A percentile compares a stretch with the other conserved stretches of the same genome.
Evolutionary conservation across 2,797 vertebrate genomes (phyloP).

Genomic region (Megaceryle alcyon): DNA sequence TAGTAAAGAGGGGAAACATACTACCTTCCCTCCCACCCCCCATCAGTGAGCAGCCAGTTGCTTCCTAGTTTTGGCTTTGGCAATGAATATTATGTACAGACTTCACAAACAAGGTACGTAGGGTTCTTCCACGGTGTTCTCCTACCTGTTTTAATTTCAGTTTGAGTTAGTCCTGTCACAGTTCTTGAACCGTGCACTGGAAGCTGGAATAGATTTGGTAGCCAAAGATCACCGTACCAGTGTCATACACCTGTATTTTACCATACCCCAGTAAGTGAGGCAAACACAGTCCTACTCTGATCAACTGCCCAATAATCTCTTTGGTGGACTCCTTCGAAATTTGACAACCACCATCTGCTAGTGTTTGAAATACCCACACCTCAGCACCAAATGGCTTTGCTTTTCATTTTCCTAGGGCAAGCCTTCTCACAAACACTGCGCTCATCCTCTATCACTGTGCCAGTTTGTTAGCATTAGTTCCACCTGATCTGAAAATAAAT

Average conservation of each 20-base stretch:
- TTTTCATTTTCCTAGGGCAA: not conserved
- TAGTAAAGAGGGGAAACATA: not conserved
- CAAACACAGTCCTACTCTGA: not conserved
- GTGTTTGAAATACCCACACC: not conserved
- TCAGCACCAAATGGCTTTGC: not conserved
- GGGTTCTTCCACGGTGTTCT: not conserved
- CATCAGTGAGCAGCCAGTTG: not conserved
- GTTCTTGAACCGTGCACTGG: not conserved
- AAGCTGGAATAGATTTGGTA: not conserved
- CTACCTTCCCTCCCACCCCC: not conserved
- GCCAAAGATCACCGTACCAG: not conserved
- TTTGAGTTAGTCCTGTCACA: not conserved
- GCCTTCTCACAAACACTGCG: not conserved
- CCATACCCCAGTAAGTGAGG: not conserved
- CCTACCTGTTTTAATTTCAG: not conserved
- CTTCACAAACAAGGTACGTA: accelerated
- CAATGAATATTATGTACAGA: not conserved
- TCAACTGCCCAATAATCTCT: not conserved
- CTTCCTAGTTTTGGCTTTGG: not conserved
- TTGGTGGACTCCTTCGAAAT: not conserved
- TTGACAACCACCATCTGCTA: not conserved
- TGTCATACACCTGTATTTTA: not conserved
- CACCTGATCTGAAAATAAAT: constrained; percentile 55
- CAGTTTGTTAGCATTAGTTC: not conserved
- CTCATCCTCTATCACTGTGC: not conserved